Conservation (phyloP, 2,113 vertebrate genomes). For the Pelmatolapia mariae region DNA sequence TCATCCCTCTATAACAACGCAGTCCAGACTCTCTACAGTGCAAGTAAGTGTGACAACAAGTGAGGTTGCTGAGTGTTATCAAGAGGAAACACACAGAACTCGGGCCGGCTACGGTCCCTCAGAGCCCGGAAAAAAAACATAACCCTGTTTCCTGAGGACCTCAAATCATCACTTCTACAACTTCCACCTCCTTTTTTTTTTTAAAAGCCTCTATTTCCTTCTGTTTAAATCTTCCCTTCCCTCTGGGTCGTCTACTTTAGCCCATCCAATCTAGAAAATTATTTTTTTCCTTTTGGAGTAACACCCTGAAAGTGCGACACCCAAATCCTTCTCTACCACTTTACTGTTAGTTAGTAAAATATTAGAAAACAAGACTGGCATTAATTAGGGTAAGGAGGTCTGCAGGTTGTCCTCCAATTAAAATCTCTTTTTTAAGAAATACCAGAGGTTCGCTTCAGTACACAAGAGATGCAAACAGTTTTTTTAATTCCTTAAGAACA, state of each 20-base stretch:
- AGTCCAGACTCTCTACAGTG: neutral
- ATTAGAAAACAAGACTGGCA: neutral
- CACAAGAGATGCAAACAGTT: neutral
- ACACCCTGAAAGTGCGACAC: neutral
- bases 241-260: neutral
- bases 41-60: neutral
- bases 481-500: neutral
- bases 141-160: slow-evolving; percentile 38
- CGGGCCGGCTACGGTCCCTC: neutral
- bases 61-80: slow-evolving; percentile 29
- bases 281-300: neutral
- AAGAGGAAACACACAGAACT: slow-evolving; percentile 52
- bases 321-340: neutral
- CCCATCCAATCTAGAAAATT: neutral
- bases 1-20: neutral
- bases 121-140: slow-evolving; percentile 1
- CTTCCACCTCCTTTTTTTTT: slow-evolving; percentile 4
- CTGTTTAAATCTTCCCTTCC: slow-evolving; percentile 12
- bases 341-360: neutral
- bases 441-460: neutral
- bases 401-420: neutral
- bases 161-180: slow-evolving; percentile 41
- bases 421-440: neutral
- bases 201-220: slow-evolving; percentile 13
- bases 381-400: neutral